Percentiles rank a stretch among this genome's conserved stretches.
phyloP scores from a whole-genome alignment of 2,888 invertebrate genomes.

The Lysandra coridon region DNA sequence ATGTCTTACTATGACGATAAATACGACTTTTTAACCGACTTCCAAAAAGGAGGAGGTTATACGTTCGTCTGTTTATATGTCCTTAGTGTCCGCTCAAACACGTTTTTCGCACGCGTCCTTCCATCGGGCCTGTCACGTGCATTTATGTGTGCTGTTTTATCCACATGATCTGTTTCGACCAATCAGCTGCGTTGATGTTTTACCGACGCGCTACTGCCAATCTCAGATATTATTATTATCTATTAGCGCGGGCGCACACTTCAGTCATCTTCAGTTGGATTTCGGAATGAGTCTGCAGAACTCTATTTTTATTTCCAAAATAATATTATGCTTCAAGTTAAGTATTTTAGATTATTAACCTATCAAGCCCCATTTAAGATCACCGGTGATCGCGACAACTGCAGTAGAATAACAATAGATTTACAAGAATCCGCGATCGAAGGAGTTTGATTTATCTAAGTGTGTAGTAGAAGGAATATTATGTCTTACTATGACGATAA shows the following conservation, averaged over 20 bases:
- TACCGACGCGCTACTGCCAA: slow-evolving; percentile 57
- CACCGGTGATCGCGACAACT: no score
- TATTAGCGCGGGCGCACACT: slow-evolving; percentile 44
- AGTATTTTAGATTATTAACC: no score
- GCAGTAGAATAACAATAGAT: no score
- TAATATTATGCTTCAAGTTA: background rate
- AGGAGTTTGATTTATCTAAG: no score
- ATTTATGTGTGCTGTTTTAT: slow-evolving; percentile 49
- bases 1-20: no score
- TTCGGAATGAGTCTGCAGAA: background rate
- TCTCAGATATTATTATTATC: slow-evolving; percentile 44
- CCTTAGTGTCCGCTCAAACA: slow-evolving; percentile 28
- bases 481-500: no score
- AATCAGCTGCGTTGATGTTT: slow-evolving; percentile 49
- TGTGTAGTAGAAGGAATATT: no score
- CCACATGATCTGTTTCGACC: slow-evolving; percentile 48
- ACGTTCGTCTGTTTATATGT: no score
- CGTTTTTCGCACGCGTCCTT: slow-evolving; percentile 43
- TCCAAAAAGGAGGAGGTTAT: no score
- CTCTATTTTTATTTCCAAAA: background rate
- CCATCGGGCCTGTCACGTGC: slow-evolving; percentile 60
- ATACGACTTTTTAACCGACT: no score
- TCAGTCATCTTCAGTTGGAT: background rate
- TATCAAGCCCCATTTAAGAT: no score
- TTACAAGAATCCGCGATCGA: no score